Base-by-base conservation (phyloP, 2,797 vertebrate genomes). In the Anniella stebbinsi region DNA sequence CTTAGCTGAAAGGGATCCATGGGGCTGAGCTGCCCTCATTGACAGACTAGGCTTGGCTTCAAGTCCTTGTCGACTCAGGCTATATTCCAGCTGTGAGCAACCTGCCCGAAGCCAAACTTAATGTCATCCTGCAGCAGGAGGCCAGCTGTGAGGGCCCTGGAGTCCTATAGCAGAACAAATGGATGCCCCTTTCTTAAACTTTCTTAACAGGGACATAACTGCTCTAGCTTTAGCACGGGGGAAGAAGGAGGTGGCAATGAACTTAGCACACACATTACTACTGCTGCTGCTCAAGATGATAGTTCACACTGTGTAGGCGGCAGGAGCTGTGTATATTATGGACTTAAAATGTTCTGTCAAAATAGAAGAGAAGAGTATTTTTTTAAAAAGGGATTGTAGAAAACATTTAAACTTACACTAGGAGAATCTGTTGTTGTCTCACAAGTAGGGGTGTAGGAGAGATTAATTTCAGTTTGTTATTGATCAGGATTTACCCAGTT, bases 121-220 rank as follows among this genome's bases (percentile, higher is more conserved):
- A 57, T 0, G n/a, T 36, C 87, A 25, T 63, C 7, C 2, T 33
- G 21, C 2, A 4, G 60, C 0, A 86, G 80, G 41, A 45, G 70
- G 63, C 80, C 67, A 87, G 66, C 73, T 87, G 91, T 87, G 21
- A 38, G 38, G 72, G 33, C 60, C 90, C 69, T 90, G 73, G 23
- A 23, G 80, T 63, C 48, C 84, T 92, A 81, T 28, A 88, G 86
- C 48, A 70, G 87, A 89, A 87, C 21, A 67, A 83, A 23, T 21
- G 36, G n/a, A 82, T 54, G n/a, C 12, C 38, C 60, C n/a, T n/a
- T 73, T 4, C 13, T 66, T 12, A 72, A 73, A 60, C 76, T 60
- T 60, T 54, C 4, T 63, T 48, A 12, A 17, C 41, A 38, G 18
- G 69, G 28, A 2, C 48, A 66, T 13, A 57, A 30, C 80, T 73